Conservation (phyloP, 2,888 invertebrate species). For the Serripes groenlandicus region DNA sequence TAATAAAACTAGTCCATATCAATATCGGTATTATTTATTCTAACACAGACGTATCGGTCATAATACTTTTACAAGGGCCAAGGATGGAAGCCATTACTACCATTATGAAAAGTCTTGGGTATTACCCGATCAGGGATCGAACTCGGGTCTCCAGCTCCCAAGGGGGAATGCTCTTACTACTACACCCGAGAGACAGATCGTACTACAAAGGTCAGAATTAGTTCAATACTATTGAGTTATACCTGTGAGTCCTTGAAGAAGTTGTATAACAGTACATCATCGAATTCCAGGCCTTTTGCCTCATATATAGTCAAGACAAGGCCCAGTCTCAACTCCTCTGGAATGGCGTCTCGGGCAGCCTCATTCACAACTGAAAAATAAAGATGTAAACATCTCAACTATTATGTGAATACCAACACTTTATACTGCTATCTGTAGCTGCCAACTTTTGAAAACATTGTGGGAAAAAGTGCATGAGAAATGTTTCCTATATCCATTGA, state of each 20-base stretch:
- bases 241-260: constrained; percentile 84
- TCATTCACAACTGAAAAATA: constrained; percentile 76
- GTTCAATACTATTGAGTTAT: too few species aligned
- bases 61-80: too few species aligned
- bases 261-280: constrained; percentile 83
- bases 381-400: not conserved
- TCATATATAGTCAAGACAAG: constrained; percentile 83
- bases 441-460: not conserved
- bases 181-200: too few species aligned
- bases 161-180: too few species aligned
- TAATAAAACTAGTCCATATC: too few species aligned
- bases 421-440: not conserved
- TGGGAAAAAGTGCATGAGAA: not conserved
- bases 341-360: constrained; percentile 76
- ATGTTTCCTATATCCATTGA: not conserved
- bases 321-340: constrained; percentile 78
- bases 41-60: too few species aligned
- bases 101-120: too few species aligned
- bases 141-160: too few species aligned
- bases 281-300: constrained; percentile 84
- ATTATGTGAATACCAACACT: not conserved
- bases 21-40: too few species aligned
- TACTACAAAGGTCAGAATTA: too few species aligned
- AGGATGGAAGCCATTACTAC: too few species aligned
- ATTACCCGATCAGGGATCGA: too few species aligned